A percentile compares a stretch with the other conserved stretches of the same genome.
Conservation (phyloP, 1,140 invertebrate genomes). For the Diplogasteroides magnus region DNA sequence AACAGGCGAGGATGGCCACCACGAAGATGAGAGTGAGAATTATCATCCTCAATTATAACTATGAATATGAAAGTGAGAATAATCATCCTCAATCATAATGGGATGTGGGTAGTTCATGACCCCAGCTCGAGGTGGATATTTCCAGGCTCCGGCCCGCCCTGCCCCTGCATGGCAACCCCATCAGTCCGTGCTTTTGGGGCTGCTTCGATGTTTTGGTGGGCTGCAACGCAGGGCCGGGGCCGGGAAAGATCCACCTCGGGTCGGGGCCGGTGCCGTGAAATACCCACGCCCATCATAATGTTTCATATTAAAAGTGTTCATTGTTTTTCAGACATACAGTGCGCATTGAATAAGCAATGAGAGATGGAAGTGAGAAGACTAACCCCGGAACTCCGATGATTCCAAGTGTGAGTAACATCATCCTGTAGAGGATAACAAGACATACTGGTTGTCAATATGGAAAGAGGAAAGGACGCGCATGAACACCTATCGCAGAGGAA, state of each 20-base stretch:
- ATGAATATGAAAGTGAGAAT: background rate
- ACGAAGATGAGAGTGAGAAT: conserved; percentile 24
- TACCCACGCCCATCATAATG: background rate
- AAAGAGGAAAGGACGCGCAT: too few relatives aligned
- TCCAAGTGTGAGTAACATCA: background rate
- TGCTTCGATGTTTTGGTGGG: too few relatives aligned
- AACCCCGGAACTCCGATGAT: background rate
- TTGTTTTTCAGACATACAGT: too few relatives aligned
- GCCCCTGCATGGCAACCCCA: too few relatives aligned
- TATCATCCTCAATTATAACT: conserved; percentile 16
- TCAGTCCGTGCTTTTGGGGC: too few relatives aligned
- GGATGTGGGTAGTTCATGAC: background rate
- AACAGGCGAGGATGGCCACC: conserved; percentile 16
- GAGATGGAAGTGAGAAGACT: background rate
- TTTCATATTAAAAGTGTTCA: too few relatives aligned
- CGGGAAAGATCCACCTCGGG: background rate
- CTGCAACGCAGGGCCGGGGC: too few relatives aligned
- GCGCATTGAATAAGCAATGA: too few relatives aligned
- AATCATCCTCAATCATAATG: too few relatives aligned
- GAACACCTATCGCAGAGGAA: too few relatives aligned
- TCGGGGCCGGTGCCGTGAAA: background rate
- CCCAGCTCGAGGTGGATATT: too few relatives aligned
- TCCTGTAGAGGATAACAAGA: background rate
- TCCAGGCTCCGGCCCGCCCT: too few relatives aligned
- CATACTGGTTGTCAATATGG: background rate